Evolutionary conservation across 2,113 vertebrate species (phyloP).

Genomic region (Uria lomvia): DNA sequence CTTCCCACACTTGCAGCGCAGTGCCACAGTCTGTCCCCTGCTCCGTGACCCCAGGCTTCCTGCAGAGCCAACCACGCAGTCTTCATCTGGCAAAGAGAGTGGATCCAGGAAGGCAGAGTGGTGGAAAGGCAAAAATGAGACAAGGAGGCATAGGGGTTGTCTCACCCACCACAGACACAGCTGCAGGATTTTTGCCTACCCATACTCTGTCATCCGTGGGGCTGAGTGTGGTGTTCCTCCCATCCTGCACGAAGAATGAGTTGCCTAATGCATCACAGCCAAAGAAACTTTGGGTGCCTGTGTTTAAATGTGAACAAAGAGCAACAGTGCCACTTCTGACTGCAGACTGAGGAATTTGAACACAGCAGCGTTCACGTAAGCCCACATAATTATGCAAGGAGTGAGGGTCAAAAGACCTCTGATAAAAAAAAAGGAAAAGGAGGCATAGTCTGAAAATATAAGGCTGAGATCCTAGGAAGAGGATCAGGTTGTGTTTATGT

Average conservation of each 20-base stretch:
- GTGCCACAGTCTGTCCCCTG: neutral
- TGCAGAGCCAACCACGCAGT: neutral
- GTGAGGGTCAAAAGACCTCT: neutral
- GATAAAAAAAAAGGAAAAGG: neutral
- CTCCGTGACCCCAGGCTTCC: neutral
- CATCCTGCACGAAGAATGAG: neutral
- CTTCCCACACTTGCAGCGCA: neutral
- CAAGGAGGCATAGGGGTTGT: neutral
- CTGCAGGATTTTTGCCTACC: neutral
- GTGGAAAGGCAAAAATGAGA: neutral
- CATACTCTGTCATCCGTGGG: accelerated
- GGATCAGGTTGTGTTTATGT: neutral
- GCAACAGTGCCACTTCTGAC: neutral
- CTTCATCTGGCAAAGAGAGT: neutral
- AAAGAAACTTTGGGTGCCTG: neutral
- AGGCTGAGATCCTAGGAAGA: neutral
- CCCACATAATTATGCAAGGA: neutral
- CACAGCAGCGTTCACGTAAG: neutral
- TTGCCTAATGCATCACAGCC: neutral
- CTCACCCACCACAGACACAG: neutral
- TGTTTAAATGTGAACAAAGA: neutral
- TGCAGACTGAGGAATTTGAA: neutral
- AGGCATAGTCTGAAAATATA: neutral
- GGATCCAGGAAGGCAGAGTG: neutral
- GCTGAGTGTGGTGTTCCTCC: neutral